phyloP scores from a whole-genome alignment of 2,888 invertebrate species.

The Pammene aurita region DNA sequence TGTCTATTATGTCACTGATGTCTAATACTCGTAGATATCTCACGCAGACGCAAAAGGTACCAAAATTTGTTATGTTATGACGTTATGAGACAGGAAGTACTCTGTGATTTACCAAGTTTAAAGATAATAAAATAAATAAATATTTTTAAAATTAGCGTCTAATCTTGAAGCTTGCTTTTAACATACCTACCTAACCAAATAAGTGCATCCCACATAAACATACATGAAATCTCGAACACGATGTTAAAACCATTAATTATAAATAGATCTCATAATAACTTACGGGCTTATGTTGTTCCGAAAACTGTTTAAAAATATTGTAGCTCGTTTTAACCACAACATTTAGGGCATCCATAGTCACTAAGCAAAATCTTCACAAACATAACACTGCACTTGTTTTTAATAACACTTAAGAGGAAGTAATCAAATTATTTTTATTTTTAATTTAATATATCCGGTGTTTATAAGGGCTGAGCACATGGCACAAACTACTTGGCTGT shows the following conservation, averaged over 20 bases:
- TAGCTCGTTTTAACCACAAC: slow-evolving; percentile 76
- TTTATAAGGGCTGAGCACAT: slow-evolving; percentile 59
- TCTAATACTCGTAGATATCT: too few species aligned
- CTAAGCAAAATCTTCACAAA: slow-evolving; percentile 17
- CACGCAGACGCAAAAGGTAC: too few species aligned
- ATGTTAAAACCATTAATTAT: slow-evolving; percentile 34
- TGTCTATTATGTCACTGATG: too few species aligned
- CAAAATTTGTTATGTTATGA: too few species aligned
- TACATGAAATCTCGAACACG: slow-evolving; percentile 12
- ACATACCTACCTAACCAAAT: neutral
- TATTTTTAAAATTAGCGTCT: too few species aligned
- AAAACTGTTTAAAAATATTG: slow-evolving; percentile 75
- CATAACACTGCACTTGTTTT: slow-evolving; percentile 32
- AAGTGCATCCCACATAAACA: slow-evolving; percentile 15
- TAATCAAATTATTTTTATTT: slow-evolving; percentile 36
- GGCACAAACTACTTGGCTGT: slow-evolving; percentile 58
- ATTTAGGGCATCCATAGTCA: slow-evolving; percentile 70
- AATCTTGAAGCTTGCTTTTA: neutral
- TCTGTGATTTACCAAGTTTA: too few species aligned
- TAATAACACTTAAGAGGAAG: slow-evolving; percentile 18
- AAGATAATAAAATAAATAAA: too few species aligned
- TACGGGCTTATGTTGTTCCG: slow-evolving; percentile 71
- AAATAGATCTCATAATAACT: slow-evolving; percentile 53
- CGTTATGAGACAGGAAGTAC: too few species aligned
- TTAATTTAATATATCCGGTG: slow-evolving; percentile 33